Conservation (phyloP, 2,888 invertebrate species). For the Doris montereyensis region DNA sequence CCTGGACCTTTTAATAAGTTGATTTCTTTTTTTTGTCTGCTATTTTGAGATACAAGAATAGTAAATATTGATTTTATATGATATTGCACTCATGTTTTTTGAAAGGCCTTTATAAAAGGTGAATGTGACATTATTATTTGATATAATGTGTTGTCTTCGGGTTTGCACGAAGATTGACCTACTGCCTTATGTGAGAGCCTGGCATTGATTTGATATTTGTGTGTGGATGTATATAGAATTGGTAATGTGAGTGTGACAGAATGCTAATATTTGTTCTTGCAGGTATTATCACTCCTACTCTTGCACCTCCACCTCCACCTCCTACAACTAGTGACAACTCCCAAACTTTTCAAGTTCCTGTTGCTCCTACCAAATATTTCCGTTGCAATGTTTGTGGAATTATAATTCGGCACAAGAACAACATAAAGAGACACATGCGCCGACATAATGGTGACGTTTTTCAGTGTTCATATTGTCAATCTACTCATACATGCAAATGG, state of each 20-base stretch:
- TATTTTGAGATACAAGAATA: too few species aligned
- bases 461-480: conserved; percentile 40
- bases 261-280: background rate
- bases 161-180: too few species aligned
- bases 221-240: too few species aligned
- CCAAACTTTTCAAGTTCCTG: conserved; percentile 39
- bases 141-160: too few species aligned
- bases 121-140: too few species aligned
- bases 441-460: conserved; percentile 43
- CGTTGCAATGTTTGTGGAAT: conserved; percentile 40
- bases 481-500: conserved; percentile 36
- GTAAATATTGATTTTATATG: too few species aligned
- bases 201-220: too few species aligned
- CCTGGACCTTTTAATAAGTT: too few species aligned
- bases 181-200: too few species aligned
- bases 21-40: too few species aligned
- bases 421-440: conserved; percentile 43
- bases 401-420: conserved; percentile 43
- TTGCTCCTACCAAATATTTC: conserved; percentile 37
- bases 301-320: background rate
- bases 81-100: too few species aligned
- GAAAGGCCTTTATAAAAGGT: too few species aligned
- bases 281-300: background rate
- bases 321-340: background rate
- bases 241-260: background rate